A percentile compares a stretch with the other conserved stretches of the same genome.
These are phyloP conservation scores for Dryadula phaetusa DNA, from an alignment of 2,888 invertebrate genomes.

Conservation along the genomic window DNA sequence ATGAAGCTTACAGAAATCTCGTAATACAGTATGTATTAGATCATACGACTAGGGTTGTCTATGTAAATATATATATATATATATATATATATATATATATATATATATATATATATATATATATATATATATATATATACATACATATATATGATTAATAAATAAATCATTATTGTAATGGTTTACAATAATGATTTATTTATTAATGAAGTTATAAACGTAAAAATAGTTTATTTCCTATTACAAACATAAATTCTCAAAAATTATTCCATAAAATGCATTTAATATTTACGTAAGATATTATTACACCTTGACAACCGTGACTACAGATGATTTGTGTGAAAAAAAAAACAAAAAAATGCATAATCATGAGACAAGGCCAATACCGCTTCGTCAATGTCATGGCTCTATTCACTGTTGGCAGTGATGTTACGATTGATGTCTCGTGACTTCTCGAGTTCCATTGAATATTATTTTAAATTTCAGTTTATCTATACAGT, in stretches of 20 bases:
- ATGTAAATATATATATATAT: neutral
- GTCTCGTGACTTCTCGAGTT: constrained; percentile 41
- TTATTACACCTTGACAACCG: constrained; percentile 4
- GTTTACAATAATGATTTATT: too few relatives aligned
- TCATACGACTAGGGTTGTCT: neutral
- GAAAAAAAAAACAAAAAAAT: constrained; percentile 28
- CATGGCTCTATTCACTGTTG: constrained; percentile 62
- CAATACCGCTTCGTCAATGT: constrained; percentile 59
- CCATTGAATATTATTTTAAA: constrained; percentile 14
- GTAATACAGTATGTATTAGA: constrained; percentile 33
- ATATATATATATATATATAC: too few relatives aligned
- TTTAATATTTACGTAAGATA: neutral
- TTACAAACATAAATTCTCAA: neutral
- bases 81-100: too few relatives aligned
- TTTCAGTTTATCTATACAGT: too few relatives aligned
- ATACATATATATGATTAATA: too few relatives aligned
- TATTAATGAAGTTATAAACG: too few relatives aligned
- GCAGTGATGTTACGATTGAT: constrained; percentile 43
- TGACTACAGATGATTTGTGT: constrained; percentile 17
- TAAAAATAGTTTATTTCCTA: too few relatives aligned
- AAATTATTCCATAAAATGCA: neutral
- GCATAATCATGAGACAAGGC: constrained; percentile 43
- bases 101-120: too few relatives aligned
- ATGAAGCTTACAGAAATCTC: constrained; percentile 32
- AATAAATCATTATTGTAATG: too few relatives aligned